Base-by-base conservation (phyloP, 2,888 invertebrate genomes). In the Acholoe squamosa region DNA sequence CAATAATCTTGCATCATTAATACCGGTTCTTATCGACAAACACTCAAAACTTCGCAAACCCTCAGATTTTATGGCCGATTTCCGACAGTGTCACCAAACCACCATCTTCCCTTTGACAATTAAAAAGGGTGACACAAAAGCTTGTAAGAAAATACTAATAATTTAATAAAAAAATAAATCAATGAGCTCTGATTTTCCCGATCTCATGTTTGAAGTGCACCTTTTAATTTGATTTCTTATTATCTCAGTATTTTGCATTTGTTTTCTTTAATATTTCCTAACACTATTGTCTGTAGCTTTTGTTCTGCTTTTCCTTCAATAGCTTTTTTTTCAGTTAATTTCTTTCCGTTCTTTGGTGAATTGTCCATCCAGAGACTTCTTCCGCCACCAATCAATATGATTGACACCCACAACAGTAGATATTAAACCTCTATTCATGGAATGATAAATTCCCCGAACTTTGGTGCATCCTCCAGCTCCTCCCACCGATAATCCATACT, bases 401-500 rank as follows among this genome's bases (percentile, higher is more conserved):
- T 56, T 86, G 54, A 86, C 54, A 56, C 28, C 19, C 25, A 28
- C 54, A 54, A 54, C 31, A 16, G 51, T 31, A 34, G 84, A 25
- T n/a, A 28, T n/a, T 25, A 52, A 52, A 52, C 0, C 31, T 28
- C 3, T 25, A 54, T 7, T 22, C 52, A 14, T 10, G 10, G 43
- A 7, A 16, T 54, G 86, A 54, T 86, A 86, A 86, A 86, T 54
- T 28, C 16, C 19, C 43, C 25, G 25, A 1, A 0, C 28, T 52
- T 54, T 86, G 52, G n/a, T 86, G 86, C 16, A 34, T 33, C 52
- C 28, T 16, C 16, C 25, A 7, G 31, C 52, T 19, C 25, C 43
- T n/a, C 22, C 28, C 14, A 0, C 28, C 86, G 33, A 86, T 86
- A 86, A 86, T 86, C 86, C 86, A 86, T 86, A 86, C 25, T 56